phyloP scores from a whole-genome alignment of 2,888 invertebrate species.

The Heliconius erato region DNA sequence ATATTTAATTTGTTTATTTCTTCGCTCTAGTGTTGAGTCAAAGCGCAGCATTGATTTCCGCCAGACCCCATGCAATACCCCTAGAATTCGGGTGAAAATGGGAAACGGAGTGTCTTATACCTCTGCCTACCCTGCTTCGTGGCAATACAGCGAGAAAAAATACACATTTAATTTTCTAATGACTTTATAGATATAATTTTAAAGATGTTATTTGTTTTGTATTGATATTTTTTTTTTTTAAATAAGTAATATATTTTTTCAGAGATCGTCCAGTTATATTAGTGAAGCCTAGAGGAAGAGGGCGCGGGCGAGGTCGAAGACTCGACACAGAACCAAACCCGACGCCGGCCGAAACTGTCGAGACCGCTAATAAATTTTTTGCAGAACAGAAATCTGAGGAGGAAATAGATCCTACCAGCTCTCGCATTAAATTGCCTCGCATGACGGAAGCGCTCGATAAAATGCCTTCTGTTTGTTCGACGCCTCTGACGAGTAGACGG shows the following conservation, averaged over 20 bases:
- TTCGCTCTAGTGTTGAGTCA: too few relatives aligned
- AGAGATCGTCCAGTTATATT: conserved; percentile 77
- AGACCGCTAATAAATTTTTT: conserved; percentile 58
- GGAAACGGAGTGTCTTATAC: too few relatives aligned
- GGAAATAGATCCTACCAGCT: conserved; percentile 77
- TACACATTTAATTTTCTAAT: neutral
- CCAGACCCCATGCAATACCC: too few relatives aligned
- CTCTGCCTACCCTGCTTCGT: too few relatives aligned
- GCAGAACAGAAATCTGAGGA: conserved; percentile 56
- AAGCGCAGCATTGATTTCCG: too few relatives aligned
- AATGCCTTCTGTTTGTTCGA: conserved; percentile 69
- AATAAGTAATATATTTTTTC: conserved; percentile 49
- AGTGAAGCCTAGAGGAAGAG: conserved; percentile 73
- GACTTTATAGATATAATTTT: neutral
- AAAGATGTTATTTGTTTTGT: neutral
- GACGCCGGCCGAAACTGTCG: conserved; percentile 57
- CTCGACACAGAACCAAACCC: conserved; percentile 55
- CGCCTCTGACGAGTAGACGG: conserved; percentile 72
- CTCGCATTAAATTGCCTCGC: conserved; percentile 79
- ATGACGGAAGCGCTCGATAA: conserved; percentile 82
- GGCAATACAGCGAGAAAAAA: too few relatives aligned
- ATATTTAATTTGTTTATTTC: too few relatives aligned
- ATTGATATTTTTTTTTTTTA: neutral
- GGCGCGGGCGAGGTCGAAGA: conserved; percentile 74
- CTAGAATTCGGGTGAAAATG: too few relatives aligned